These are phyloP conservation scores for Pantherophis guttatus DNA, from an alignment of 2,113 vertebrate genomes.

Conservation along the genomic window DNA sequence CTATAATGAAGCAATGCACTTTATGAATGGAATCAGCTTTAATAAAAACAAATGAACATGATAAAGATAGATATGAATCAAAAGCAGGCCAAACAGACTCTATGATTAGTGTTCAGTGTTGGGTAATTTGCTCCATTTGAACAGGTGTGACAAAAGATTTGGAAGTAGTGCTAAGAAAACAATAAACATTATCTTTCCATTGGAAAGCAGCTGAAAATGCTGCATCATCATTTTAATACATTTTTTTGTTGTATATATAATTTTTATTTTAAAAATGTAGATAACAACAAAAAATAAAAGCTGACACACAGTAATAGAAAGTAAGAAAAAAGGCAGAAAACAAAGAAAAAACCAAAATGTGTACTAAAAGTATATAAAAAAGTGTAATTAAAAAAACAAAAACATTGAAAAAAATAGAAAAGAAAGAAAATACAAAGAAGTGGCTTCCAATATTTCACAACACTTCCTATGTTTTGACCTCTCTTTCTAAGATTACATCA, in stretches of 20 bases:
- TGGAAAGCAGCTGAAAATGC: not conserved
- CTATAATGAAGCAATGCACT: not conserved
- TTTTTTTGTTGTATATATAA: not conserved
- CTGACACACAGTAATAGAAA: not conserved
- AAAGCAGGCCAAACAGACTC: not conserved
- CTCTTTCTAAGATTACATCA: no score
- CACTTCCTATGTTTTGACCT: not conserved
- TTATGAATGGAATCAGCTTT: not conserved
- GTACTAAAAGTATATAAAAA: no score
- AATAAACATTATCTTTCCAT: not conserved
- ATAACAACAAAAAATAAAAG: not conserved
- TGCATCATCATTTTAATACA: not conserved
- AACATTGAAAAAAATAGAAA: not conserved
- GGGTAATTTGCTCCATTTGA: not conserved
- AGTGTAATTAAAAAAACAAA: not conserved
- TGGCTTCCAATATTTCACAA: not conserved
- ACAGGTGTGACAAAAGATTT: not conserved
- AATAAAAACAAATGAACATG: not conserved
- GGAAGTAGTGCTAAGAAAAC: not conserved
- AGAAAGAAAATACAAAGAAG: not conserved
- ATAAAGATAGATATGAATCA: not conserved
- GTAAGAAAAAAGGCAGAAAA: not conserved
- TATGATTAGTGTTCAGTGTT: not conserved
- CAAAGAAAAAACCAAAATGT: not conserved
- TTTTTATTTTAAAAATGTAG: not conserved